phyloP scores from a whole-genome alignment of 2,888 invertebrate species.

The Bursaphelenchus okinawaensis region DNA sequence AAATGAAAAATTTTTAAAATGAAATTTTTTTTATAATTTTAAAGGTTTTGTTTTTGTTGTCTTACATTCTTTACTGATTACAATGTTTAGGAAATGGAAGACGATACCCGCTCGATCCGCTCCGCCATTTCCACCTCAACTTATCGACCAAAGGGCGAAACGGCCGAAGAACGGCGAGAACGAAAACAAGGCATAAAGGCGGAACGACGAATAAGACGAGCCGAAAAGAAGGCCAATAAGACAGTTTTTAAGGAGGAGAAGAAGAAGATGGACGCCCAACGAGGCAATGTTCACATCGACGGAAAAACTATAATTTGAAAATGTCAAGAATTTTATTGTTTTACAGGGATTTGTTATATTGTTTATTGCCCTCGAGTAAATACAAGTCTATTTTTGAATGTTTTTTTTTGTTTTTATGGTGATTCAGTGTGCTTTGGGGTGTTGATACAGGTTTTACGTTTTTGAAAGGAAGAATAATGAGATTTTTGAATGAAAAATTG shows the following conservation, averaged over 20 bases:
- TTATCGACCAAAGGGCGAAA: conserved; percentile 70
- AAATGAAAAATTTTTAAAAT: neutral
- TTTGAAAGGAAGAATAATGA: too few species aligned
- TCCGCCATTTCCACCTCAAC: conserved; percentile 23
- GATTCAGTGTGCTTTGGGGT: too few species aligned
- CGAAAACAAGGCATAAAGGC: conserved; percentile 76
- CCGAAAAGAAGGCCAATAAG: conserved; percentile 47
- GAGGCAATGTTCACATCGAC: conserved; percentile 3
- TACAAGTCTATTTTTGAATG: too few species aligned
- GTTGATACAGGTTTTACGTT: too few species aligned
- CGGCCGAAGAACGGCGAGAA: conserved; percentile 72
- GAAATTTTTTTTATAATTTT: conserved; percentile 2
- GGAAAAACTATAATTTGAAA: conserved; percentile 28
- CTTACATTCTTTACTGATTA: neutral
- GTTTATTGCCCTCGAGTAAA: too few species aligned
- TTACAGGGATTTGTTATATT: too few species aligned
- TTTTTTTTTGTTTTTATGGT: too few species aligned
- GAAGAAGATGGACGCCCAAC: conserved; percentile 24
- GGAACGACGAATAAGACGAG: conserved; percentile 64
- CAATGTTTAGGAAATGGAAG: conserved; percentile 26
- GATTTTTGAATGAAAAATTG: too few species aligned
- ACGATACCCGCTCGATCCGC: conserved; percentile 17
- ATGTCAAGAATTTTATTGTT: too few species aligned
- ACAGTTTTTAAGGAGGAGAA: conserved; percentile 32
- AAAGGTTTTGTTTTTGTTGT: conserved; percentile 1